Base-by-base conservation (phyloP, 2,888 invertebrate genomes). In the Tinea pellionella region DNA sequence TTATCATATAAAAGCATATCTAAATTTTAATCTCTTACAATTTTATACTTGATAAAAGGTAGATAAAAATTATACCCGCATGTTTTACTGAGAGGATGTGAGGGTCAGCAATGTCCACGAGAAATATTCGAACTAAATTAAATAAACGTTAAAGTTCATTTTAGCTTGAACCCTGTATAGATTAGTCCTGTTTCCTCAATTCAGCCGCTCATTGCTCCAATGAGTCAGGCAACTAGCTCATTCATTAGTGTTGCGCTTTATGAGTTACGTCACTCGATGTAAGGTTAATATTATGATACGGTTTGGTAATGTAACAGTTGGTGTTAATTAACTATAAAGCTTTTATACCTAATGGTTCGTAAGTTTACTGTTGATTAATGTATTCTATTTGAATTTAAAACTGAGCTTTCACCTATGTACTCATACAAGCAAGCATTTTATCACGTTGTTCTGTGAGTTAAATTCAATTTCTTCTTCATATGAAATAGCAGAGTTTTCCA, bases 111-210 rank as follows among this genome's bases (percentile, higher is more conserved):
- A 9, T 16, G 47, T 4, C 13, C 47, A n/a, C 47, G n/a, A n/a
- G 47, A 47, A 47, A 47, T 47, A 13, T 47, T 47, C 37, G 13
- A 47, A 15, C 16, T 16, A 7, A 47, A 47, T 47, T 47, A 16
- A 47, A 47, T 47, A n/a, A 37, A 9, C 2, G 11, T 37, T 30
- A 37, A 37, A 37, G 37, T 37, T n/a, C 37, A 37, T 37, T 37
- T 37, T 37, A 2, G 37, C 37, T 37, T 37, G 37, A 6, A 37
- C 37, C 9, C 37, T n/a, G n/a, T 37, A 47, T 47, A 15, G 15
- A 47, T 47, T 47, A n/a, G 53, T 53, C 19, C 24, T 63, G 67
- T 71, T 75, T 73, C 72, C 70, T 72, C 72, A 66, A 71, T 71
- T 72, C 66, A 68, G 62, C 24, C 24, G 65, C 63, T 62, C 70